phyloP scores from a whole-genome alignment of 2,888 invertebrate genomes.

The Tanaodytes sp. region DNA sequence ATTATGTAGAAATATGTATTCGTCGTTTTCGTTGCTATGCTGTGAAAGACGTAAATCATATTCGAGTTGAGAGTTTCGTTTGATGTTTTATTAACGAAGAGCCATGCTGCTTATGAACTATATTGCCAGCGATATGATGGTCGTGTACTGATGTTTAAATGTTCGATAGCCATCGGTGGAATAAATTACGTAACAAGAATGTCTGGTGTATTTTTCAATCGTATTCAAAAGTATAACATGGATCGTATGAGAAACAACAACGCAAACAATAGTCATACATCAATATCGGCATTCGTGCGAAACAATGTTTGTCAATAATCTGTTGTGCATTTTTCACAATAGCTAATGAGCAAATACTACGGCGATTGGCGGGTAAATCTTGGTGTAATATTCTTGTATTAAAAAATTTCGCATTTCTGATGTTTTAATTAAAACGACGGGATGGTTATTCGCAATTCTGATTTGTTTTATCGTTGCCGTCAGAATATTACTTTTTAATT shows the following conservation, averaged over 20 bases:
- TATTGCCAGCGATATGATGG: constrained; percentile 17
- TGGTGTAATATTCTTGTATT: no score
- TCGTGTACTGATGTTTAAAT: no score
- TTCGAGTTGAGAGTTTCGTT: constrained; percentile 9
- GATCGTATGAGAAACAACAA: constrained; percentile 7
- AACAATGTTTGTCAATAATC: no score
- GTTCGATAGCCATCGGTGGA: neutral
- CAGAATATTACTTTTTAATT: no score
- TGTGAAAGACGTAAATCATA: constrained; percentile 1
- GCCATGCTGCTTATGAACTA: constrained; percentile 20
- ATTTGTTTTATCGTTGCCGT: no score
- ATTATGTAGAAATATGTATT: constrained; percentile 7
- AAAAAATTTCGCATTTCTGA: no score
- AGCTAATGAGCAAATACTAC: no score
- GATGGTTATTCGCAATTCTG: no score
- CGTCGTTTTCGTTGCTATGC: neutral
- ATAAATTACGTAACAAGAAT: constrained; percentile 18
- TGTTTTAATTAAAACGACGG: no score
- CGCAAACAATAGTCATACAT: constrained; percentile 15
- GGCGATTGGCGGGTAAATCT: no score
- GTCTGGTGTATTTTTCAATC: constrained; percentile 11
- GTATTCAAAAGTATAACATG: constrained; percentile 12
- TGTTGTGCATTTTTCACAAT: no score
- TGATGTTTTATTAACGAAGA: constrained; percentile 4
- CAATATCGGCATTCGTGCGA: neutral